Percentiles rank a stretch among this genome's conserved stretches.
Conservation (phyloP, 2,888 invertebrate species). For the Nipponacmea schrenckii region DNA sequence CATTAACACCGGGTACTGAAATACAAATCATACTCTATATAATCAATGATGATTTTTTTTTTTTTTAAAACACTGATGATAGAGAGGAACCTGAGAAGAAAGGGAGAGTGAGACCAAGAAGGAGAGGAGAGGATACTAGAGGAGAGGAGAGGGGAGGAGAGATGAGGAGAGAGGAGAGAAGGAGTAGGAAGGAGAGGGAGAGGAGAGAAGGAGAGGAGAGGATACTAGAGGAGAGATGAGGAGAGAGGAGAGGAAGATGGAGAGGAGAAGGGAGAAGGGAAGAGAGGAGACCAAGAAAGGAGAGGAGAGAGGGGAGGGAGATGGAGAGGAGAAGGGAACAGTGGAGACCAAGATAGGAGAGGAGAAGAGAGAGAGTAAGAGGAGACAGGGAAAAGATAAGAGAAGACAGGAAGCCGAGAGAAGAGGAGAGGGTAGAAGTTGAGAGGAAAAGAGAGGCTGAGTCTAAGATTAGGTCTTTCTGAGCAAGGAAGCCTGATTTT, state of each 20-base stretch:
- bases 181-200: slow-evolving; percentile 18
- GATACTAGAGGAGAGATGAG: not conserved
- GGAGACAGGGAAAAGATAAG: not conserved
- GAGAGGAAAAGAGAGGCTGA: not conserved
- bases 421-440: not conserved
- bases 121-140: not conserved
- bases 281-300: too few species aligned
- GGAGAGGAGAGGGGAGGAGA: not conserved
- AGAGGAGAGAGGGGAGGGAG: not conserved
- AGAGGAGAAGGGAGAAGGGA: too few species aligned
- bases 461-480: not conserved
- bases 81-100: too few species aligned
- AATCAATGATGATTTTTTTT: slow-evolving; percentile 7
- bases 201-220: not conserved
- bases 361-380: slow-evolving; percentile 11
- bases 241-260: not conserved
- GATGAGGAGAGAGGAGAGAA: too few species aligned
- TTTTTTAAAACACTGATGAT: not conserved
- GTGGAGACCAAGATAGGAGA: slow-evolving; percentile 12
- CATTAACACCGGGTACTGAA: slow-evolving; percentile 69
- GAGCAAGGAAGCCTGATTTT: not conserved
- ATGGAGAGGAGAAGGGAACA: not conserved
- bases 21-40: not conserved
- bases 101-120: too few species aligned
- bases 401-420: not conserved